Base-by-base conservation (phyloP, 2,113 vertebrate species). In the Colius striatus region DNA sequence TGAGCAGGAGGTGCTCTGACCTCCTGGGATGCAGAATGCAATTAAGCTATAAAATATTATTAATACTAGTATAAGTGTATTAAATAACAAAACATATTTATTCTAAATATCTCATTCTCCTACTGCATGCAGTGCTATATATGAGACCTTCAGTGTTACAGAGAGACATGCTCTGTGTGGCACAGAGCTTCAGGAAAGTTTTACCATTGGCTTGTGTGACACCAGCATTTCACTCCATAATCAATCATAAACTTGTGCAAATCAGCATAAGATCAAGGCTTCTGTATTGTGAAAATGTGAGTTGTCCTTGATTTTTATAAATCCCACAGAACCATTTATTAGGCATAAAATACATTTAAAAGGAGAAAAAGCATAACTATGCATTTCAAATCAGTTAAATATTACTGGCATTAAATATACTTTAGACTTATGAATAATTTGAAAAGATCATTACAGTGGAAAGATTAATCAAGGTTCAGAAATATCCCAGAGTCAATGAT, bases 381-480 rank as follows among this genome's bases (percentile, higher is more conserved):
- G 38, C 55, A 63, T 92, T 93, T 93, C 67, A 85, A 76, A 88
- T 68, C n/a, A 84, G 79, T 88, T 88, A 50, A 85, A 73, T 86
- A 83, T 80, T 92, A 48, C 76, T 90, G 43, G 43, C 55, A 70
- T 93, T 94, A 91, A 58, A 84, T 83, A 80, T 81, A 67, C 36
- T 83, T 83, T 36, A 90, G 71, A 94, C 72, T 90, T 77, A 74
- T 41, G 68, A 90, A 90, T 92, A 90, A 93, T 90, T 86, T 84
- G 79, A 55, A 71, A 83, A 86, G 7, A 66, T 57, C 84, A 53
- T 86, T 94, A 90, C 83, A 74, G 60, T 86, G 57, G 48, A 55
- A 87, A 87, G 53, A 84, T 92, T 80, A 92, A 92, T 95, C 83
- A 86, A 81, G 53, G 66, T 79, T 90, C 79, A 78, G 76, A 80